Evolutionary conservation across 2,888 invertebrate genomes (phyloP), one percentile per base, ranked within the genome.

Genomic region (Xiphydria camelus): DNA sequence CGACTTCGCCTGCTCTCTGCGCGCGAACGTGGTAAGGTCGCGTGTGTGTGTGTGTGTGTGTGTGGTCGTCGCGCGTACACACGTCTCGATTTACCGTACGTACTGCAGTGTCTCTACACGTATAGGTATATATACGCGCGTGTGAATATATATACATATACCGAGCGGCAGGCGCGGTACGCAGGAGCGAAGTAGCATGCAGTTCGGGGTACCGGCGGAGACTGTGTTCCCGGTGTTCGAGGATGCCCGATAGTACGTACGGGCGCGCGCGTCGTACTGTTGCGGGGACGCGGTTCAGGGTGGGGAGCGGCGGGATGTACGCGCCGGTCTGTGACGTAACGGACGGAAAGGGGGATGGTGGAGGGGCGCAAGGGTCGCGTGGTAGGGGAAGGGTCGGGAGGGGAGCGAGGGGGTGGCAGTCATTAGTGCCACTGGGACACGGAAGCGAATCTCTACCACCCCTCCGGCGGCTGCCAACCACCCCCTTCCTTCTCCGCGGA

Each of bases 401-500:
- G 54, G 54, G 55, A 56, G 23, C 29, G 15, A 17, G 51, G 56
- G 59, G 57, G 54, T 64, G 57, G 55, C 55, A 61, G 66, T 68
- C 68, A 70, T 70, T 68, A 69, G 69, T 68, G 68, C 65, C 63
- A 69, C 59, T 70, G 64, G 68, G 68, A 65, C 69, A 68, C 65
- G 66, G 61, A 61, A 62, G 60, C 57, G 58, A 53, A 12, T 5
- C n/a, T n/a, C n/a, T n/a, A n/a, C n/a, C n/a, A n/a, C n/a, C n/a
- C n/a, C n/a, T n/a, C n/a, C n/a, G n/a, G n/a, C n/a, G n/a, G n/a
- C n/a, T n/a, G n/a, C n/a, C n/a, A n/a, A n/a, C n/a, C n/a, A n/a
- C n/a, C n/a, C n/a, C n/a, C n/a, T n/a, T n/a, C n/a, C n/a, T n/a
- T n/a, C n/a, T n/a, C n/a, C n/a, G n/a, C n/a, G n/a, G n/a, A n/a